Base-by-base conservation (phyloP, 2,888 invertebrate species). In the Branchinecta sandiegonensis region DNA sequence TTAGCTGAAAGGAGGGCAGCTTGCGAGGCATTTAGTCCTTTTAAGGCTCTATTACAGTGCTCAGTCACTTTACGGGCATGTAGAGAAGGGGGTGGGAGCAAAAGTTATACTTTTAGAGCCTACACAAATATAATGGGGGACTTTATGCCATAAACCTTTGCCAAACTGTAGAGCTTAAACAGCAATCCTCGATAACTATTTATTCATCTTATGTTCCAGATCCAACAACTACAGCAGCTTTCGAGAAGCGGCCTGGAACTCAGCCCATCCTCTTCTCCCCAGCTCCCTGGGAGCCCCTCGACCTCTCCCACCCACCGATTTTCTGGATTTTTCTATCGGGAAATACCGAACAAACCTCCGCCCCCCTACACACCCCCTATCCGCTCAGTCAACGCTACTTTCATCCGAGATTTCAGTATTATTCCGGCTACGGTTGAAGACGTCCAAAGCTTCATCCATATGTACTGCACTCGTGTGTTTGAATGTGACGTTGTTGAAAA, bases 271-370 rank as follows among this genome's bases (percentile, higher is more conserved):
- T n/a, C 23, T 1, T 23, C 63, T 10, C n/a, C 8, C 12, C 14
- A 56, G 23, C 14, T 23, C 8, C n/a, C 63, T 23, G 63, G 23
- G 11, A 56, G 23, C 10, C 23, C 63, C 9, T 10, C 14, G n/a
- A 9, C 63, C 8, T 10, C 63, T 8, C 23, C 63, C 23, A 23
- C 23, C 23, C 23, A 11, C 23, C 63, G 63, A 9, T 56, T 56
- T 2, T 17, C n/a, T 9, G 46, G 65, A 5, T 78, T 79, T 72
- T 85, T 80, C 75, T 79, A 84, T 65, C 77, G 86, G 66, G 85
- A 86, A 77, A 86, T 87, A 71, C 86, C 87, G 8, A 86, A 87
- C 75, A 87, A 87, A 75, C 86, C 87, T 11, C 87, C 88, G 2
- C 87, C 88, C 0, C 87, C 88, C 0, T 88, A 88, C 77, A 85